Evolutionary conservation across 2,888 invertebrate genomes (phyloP).

Genomic region (Mylabris sibirica): DNA sequence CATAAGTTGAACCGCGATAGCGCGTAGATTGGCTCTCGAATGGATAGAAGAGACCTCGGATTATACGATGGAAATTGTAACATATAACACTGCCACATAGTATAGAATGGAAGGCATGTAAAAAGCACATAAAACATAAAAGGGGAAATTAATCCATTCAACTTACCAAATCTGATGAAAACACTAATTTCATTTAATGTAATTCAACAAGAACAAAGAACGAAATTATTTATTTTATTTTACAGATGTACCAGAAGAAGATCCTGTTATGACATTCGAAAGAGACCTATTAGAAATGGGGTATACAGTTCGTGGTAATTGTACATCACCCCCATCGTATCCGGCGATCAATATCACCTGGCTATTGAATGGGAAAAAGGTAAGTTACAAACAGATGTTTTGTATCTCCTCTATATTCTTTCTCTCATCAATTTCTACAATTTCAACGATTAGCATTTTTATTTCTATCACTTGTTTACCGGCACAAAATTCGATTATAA

Average conservation of each 20-base stretch:
- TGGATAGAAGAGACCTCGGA: constrained; percentile 44
- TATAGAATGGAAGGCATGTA: constrained; percentile 41
- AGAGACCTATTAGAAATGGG: constrained; percentile 75
- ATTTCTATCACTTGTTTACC: background rate
- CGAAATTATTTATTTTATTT: background rate
- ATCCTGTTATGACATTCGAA: constrained; percentile 71
- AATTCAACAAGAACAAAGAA: background rate
- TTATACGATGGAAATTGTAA: constrained; percentile 50
- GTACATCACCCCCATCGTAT: constrained; percentile 72
- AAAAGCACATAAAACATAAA: constrained; percentile 48
- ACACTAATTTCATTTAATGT: constrained; percentile 36
- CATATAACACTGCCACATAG: constrained; percentile 46
- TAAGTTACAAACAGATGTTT: constrained; percentile 42
- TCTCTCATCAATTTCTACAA: background rate
- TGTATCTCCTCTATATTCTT: too few species aligned
- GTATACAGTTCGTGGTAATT: constrained; percentile 73
- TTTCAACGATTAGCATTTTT: background rate
- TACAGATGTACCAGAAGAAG: constrained; percentile 72
- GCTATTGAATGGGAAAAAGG: constrained; percentile 72
- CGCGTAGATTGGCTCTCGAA: constrained; percentile 46
- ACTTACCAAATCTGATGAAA: constrained; percentile 40
- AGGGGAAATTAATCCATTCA: constrained; percentile 51
- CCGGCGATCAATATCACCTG: constrained; percentile 77
- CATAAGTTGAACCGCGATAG: constrained; percentile 44
- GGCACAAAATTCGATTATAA: background rate